These are phyloP conservation scores for Gallinago solitaria DNA, from an alignment of 2,797 vertebrate genomes.

Conservation along the genomic window DNA sequence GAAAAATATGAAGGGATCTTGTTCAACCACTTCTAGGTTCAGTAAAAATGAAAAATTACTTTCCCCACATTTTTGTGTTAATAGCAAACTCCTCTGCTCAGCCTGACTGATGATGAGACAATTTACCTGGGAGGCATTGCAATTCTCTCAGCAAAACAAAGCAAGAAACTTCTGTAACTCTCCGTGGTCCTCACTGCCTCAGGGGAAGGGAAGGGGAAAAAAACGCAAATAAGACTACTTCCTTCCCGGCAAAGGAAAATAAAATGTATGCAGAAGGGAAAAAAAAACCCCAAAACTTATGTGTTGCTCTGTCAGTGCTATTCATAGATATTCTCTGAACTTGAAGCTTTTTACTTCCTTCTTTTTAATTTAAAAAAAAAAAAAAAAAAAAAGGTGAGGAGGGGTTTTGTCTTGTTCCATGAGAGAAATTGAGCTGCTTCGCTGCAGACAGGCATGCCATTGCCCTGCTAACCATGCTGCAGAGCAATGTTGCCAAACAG, in stretches of 20 bases:
- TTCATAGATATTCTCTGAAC: neutral
- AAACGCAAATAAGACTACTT: neutral
- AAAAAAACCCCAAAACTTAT: neutral
- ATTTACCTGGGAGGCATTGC: slow-evolving; percentile 30
- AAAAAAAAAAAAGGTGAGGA: neutral
- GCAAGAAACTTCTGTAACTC: neutral
- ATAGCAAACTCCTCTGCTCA: slow-evolving; percentile 7
- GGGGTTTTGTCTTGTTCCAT: neutral
- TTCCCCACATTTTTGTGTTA: neutral
- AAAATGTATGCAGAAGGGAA: neutral
- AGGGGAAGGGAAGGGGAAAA: neutral
- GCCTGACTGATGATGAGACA: slow-evolving; percentile 7
- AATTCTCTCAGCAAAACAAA: slow-evolving; percentile 23
- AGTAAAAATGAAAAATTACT: slow-evolving; percentile 26
- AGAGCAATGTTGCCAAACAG: neutral
- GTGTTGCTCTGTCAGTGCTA: neutral
- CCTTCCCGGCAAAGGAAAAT: neutral
- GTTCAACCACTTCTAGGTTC: neutral
- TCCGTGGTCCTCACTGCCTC: neutral
- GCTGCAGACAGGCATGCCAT: neutral
- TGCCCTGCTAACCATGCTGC: neutral
- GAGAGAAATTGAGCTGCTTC: neutral
- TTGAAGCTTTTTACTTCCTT: slow-evolving; percentile 1
- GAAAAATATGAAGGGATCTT: neutral
- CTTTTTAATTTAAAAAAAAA: neutral